Conservation (phyloP, 2,888 invertebrate species). For the Mactromeris polynyma region DNA sequence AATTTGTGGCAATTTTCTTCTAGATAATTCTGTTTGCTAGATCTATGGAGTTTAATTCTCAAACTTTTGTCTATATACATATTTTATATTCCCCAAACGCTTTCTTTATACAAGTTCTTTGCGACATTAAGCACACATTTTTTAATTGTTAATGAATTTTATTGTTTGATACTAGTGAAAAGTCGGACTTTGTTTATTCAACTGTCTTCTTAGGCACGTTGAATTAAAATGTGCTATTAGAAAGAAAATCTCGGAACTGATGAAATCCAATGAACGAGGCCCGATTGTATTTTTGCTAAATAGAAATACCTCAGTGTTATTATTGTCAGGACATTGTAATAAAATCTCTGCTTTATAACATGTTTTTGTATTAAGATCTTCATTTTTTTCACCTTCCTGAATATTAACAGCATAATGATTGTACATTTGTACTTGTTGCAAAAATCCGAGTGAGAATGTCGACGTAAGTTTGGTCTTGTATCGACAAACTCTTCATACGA, state of each 20-base stretch:
- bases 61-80: neutral
- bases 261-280: no score
- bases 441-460: neutral
- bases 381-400: neutral
- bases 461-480: neutral
- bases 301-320: neutral
- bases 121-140: neutral
- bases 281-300: no score
- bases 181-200: no score
- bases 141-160: neutral
- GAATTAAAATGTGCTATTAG: no score
- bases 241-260: no score
- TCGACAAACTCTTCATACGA: neutral
- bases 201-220: no score
- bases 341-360: neutral
- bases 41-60: slow-evolving; percentile 15
- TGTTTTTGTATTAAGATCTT: neutral
- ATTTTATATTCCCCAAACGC: neutral
- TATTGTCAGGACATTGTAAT: neutral
- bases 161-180: neutral
- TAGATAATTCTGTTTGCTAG: slow-evolving; percentile 1
- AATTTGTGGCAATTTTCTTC: slow-evolving; percentile 26
- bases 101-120: neutral
- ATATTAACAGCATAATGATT: neutral
- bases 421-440: neutral